Conservation (phyloP, 1,140 invertebrate species). For the Papilio glaucus region DNA sequence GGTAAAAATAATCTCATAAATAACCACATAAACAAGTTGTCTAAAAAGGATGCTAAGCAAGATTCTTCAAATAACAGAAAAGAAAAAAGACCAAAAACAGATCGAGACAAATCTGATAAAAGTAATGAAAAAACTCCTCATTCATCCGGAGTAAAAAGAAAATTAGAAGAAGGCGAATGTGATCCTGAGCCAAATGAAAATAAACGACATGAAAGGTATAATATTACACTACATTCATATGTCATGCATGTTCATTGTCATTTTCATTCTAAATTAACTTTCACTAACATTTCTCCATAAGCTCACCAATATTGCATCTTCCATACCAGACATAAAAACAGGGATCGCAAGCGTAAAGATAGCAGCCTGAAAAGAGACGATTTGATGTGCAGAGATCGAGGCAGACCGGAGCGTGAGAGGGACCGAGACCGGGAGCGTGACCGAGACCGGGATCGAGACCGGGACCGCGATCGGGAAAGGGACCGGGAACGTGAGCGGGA, state of each 20-base stretch:
- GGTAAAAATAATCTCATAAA: slow-evolving; percentile 75
- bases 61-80: slow-evolving; percentile 68
- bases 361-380: slow-evolving; percentile 77
- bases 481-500: slow-evolving; percentile 59
- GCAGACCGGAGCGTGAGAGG: slow-evolving; percentile 70
- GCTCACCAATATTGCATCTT: slow-evolving; percentile 72
- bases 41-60: slow-evolving; percentile 73
- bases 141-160: slow-evolving; percentile 75
- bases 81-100: slow-evolving; percentile 68
- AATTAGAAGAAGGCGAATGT: slow-evolving; percentile 82
- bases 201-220: slow-evolving; percentile 81
- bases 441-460: slow-evolving; percentile 64
- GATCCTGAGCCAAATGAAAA: slow-evolving; percentile 78
- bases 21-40: slow-evolving; percentile 65
- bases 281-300: slow-evolving; percentile 55
- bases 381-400: slow-evolving; percentile 80
- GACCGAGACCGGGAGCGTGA: slow-evolving; percentile 75
- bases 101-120: slow-evolving; percentile 66
- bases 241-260: slow-evolving; percentile 38
- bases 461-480: slow-evolving; percentile 60
- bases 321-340: slow-evolving; percentile 78
- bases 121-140: slow-evolving; percentile 68
- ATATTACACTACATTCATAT: slow-evolving; percentile 39
- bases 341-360: slow-evolving; percentile 79
- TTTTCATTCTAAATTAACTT: slow-evolving; percentile 47